Evolutionary conservation across 2,888 invertebrate species (phyloP), one percentile per base, ranked within the genome.

Genomic region (Baronia brevicornis): DNA sequence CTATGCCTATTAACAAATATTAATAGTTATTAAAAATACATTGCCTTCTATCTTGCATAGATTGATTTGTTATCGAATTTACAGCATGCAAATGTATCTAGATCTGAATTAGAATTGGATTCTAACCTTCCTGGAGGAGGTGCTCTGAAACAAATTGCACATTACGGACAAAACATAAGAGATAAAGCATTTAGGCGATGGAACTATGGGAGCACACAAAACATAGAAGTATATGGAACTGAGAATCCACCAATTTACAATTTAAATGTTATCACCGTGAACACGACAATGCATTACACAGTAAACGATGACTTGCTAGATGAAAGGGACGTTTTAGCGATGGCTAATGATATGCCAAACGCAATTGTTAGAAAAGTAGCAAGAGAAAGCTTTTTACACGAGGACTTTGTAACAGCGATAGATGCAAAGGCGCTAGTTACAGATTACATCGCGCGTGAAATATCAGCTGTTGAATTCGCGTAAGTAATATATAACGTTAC

Each of bases 151-250:
- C 75, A 77, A 51, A 17, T 68, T 1, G 75, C 66, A 1, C 77
- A 75, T 39, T 79, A 54, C 33, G 75, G 75, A 0, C 79, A 79
- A 44, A 75, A 72, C 36, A 58, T 79, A 6, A 53, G 65, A 25
- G 67, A 65, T 35, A 55, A 49, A 39, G 19, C 36, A 1, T 79
- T 79, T 48, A 51, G 65, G 5, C 47, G 69, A 12, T 79, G 64
- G 60, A 48, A 68, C 22, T 63, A 54, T 26, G 70, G 69, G 3
- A 0, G 32, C 0, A 3, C 44, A 3, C 37, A 17, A n/a, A 79
- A 78, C 32, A 3, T 54, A 1, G 8, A 31, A 2, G 26, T 33
- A 0, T 79, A 79, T 31, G 66, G 66, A 2, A 37, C 46, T 0
- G 15, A 32, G 0, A 34, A 34, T 1, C 70, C 79, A 0, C 75